phyloP scores from a whole-genome alignment of 2,888 invertebrate species.

The Leucoptera coffeella region DNA sequence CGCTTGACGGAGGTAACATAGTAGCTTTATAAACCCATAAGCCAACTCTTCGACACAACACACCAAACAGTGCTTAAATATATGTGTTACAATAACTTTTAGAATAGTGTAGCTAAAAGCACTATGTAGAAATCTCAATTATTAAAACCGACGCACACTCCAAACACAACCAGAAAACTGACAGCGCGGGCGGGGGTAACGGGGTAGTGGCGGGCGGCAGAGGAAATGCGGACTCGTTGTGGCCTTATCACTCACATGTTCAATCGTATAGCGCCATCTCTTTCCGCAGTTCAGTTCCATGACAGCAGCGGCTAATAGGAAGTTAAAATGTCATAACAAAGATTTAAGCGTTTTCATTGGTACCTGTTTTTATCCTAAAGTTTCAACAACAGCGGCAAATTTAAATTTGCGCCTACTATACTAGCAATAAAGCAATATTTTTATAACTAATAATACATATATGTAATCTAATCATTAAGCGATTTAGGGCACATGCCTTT shows the following conservation, averaged over 20 bases:
- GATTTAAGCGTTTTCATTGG: too few species aligned
- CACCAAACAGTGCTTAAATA: slow-evolving; percentile 10
- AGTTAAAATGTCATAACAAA: slow-evolving; percentile 50
- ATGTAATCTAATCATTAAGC: too few species aligned
- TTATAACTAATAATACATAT: too few species aligned
- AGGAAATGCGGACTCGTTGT: too few species aligned
- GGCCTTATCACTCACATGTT: slow-evolving; percentile 16
- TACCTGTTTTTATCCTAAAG: too few species aligned
- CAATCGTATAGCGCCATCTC: slow-evolving; percentile 13
- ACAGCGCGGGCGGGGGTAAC: slow-evolving; percentile 38
- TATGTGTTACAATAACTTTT: not conserved
- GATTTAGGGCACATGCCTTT: too few species aligned
- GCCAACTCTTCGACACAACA: slow-evolving; percentile 7
- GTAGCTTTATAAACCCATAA: slow-evolving; percentile 35
- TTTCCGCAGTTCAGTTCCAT: slow-evolving; percentile 20
- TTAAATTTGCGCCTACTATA: too few species aligned
- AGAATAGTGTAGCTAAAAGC: slow-evolving; percentile 9
- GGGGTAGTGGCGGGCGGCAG: slow-evolving; percentile 23
- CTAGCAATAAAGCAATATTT: too few species aligned
- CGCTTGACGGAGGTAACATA: slow-evolving; percentile 47
- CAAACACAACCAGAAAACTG: slow-evolving; percentile 36
- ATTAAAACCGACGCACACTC: slow-evolving; percentile 22
- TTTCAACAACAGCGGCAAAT: too few species aligned
- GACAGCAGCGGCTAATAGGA: slow-evolving; percentile 21
- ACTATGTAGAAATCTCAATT: slow-evolving; percentile 21